Evolutionary conservation across 2,797 vertebrate species (phyloP).

Genomic region (Falco rusticolus): DNA sequence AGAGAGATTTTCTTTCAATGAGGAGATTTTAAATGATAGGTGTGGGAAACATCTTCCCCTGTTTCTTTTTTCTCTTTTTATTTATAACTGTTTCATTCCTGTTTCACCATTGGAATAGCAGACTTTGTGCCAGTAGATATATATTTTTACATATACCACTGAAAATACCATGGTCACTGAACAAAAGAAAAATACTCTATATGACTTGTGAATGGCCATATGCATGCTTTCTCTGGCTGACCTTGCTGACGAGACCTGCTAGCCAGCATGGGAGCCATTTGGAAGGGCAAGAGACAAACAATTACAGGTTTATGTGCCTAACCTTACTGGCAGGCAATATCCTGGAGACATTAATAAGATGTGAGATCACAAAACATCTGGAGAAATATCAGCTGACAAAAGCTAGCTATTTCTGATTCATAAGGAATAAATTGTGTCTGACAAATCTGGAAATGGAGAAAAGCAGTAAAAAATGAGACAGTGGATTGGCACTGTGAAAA

Average conservation of each 20-base stretch:
- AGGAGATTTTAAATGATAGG: slow-evolving; percentile 13
- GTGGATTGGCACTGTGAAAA: neutral
- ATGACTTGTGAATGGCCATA: slow-evolving; percentile 30
- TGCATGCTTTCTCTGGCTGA: slow-evolving; percentile 60
- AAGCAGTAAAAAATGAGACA: slow-evolving; percentile 32
- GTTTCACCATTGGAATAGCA: slow-evolving; percentile 39
- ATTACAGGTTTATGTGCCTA: slow-evolving; percentile 45
- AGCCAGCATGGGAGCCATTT: slow-evolving; percentile 50
- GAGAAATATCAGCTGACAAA: slow-evolving; percentile 70
- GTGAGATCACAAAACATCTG: slow-evolving; percentile 75
- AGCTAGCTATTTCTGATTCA: slow-evolving; percentile 51
- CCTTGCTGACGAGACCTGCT: slow-evolving; percentile 51
- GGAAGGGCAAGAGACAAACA: slow-evolving; percentile 57
- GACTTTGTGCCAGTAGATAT: slow-evolving; percentile 28
- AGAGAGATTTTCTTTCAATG: neutral
- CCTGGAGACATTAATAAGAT: slow-evolving; percentile 57
- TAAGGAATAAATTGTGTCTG: slow-evolving; percentile 58
- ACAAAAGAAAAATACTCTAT: slow-evolving; percentile 47
- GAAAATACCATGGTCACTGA: slow-evolving; percentile 42
- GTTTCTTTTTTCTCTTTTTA: neutral
- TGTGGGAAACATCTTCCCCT: neutral
- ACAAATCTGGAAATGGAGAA: slow-evolving; percentile 54
- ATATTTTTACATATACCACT: slow-evolving; percentile 26
- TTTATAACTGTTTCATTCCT: slow-evolving; percentile 12
- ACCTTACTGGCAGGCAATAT: slow-evolving; percentile 61